Percentiles rank a stretch among this genome's conserved stretches.
Conservation (phyloP, 2,888 invertebrate genomes). For the Cryptophagus acutangulus region DNA sequence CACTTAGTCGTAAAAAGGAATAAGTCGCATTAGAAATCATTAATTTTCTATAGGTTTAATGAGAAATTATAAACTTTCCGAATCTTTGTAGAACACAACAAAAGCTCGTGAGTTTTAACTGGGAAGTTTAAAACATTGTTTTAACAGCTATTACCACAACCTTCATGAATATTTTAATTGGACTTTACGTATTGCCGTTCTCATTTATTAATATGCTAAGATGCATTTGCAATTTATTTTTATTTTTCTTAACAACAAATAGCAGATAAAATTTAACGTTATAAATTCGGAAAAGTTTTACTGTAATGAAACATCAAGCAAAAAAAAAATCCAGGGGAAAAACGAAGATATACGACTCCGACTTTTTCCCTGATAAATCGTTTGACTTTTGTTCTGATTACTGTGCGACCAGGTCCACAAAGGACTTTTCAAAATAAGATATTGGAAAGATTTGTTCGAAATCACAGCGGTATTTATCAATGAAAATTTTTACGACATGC, state of each 20-base stretch:
- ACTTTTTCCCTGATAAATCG: slow-evolving; percentile 44
- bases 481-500: slow-evolving; percentile 35
- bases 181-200: slow-evolving; percentile 3
- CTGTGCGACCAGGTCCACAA: slow-evolving; percentile 53
- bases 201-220: slow-evolving; percentile 8
- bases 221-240: too few species aligned
- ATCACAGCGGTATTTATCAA: slow-evolving; percentile 43
- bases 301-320: slow-evolving; percentile 40
- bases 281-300: slow-evolving; percentile 32
- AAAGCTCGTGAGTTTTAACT: slow-evolving; percentile 3
- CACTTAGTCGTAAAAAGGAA: too few species aligned
- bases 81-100: slow-evolving; percentile 9
- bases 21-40: slow-evolving; percentile 14
- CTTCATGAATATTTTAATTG: slow-evolving; percentile 24
- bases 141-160: slow-evolving; percentile 21
- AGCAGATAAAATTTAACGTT: slow-evolving; percentile 25
- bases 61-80: slow-evolving; percentile 18
- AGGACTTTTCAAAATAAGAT: slow-evolving; percentile 49
- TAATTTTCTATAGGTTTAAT: slow-evolving; percentile 21
- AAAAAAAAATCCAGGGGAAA: too few species aligned
- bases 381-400: slow-evolving; percentile 44
- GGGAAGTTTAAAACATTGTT: slow-evolving; percentile 18
- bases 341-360: slow-evolving; percentile 36
- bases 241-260: too few species aligned
- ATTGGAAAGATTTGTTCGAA: slow-evolving; percentile 43